A percentile compares a stretch with the other conserved stretches of the same genome.
These are phyloP conservation scores for Clitarchus hookeri DNA, from an alignment of 2,888 invertebrate genomes.

Conservation along the genomic window DNA sequence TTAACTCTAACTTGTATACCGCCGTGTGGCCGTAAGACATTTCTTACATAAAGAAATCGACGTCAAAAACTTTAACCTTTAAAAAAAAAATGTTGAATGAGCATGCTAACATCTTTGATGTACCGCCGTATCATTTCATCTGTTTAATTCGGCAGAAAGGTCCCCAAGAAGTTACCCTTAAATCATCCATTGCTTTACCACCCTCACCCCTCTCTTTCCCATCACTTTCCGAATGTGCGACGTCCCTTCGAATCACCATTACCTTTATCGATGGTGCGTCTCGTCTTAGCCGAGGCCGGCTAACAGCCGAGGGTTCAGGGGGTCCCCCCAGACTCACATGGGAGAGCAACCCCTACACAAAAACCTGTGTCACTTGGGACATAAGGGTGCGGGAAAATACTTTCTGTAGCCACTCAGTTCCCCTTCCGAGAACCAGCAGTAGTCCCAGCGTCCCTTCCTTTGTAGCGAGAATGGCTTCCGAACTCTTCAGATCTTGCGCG, in stretches of 20 bases:
- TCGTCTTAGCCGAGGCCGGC: neutral
- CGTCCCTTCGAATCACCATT: neutral
- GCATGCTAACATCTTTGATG: too few species aligned
- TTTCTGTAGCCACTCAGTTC: neutral
- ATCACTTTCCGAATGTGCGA: neutral
- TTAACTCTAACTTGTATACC: too few species aligned
- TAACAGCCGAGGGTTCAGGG: neutral
- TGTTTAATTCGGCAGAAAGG: neutral
- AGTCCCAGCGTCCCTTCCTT: too few species aligned
- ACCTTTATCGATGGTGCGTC: neutral
- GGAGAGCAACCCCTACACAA: neutral
- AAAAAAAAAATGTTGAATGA: too few species aligned
- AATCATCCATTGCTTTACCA: neutral
- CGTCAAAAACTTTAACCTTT: too few species aligned
- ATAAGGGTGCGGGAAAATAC: neutral
- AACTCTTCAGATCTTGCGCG: too few species aligned
- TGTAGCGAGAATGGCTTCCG: too few species aligned
- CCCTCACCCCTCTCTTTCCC: neutral
- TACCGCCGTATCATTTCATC: neutral
- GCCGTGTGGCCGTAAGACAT: too few species aligned
- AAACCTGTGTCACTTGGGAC: neutral
- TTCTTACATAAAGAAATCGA: too few species aligned
- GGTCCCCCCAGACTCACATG: too few species aligned
- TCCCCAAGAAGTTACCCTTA: neutral
- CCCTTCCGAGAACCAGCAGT: too few species aligned